Base-by-base conservation (phyloP, 2,113 vertebrate species). In the Saccopteryx bilineata region DNA sequence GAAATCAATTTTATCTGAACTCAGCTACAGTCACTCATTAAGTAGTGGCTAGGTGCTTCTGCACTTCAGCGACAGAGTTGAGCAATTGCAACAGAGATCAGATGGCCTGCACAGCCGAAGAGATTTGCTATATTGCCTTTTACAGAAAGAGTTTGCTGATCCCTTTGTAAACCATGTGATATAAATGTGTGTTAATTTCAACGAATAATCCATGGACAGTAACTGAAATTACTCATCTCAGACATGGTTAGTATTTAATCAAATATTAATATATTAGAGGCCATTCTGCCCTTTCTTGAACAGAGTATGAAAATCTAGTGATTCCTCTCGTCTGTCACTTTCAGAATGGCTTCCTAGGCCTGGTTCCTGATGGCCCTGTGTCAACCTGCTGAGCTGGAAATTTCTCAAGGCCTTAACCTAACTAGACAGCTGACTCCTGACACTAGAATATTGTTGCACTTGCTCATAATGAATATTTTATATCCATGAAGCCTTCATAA, bases 171-270 rank as follows among this genome's bases (percentile, higher is more conserved):
- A 80, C 14, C 86, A 61, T 17, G 46, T 68, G n/a, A 17, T 63
- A 52, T 52, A 68, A 90, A 91, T 60, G 26, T 23, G 8, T 60
- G 33, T 71, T 58, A 18, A 90, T 95, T 95, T 94, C 60, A 58
- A 8, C 23, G 69, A 74, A 33, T 2, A 82, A 56, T 76, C 50
- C 26, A 83, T 33, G 19, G 0, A 23, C 10, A 65, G 17, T 61
- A 65, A 69, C 9, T n/a, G 21, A 46, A 89, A 75, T 58, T 48
- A 39, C 9, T 26, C 19, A 78, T 89, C 50, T 90, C 71, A 11
- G 39, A 86, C 13, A 65, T 17, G 26, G 39, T 28, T 65, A 88
- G 21, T 86, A 65, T 79, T 93, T 71, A 75, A 74, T 75, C 14
- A 96, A 56, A 87, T 2, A 72, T 10, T 79, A 85, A 31, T 24